Conservation (phyloP, 2,888 invertebrate species). For the Dolichopus griseipennis region DNA sequence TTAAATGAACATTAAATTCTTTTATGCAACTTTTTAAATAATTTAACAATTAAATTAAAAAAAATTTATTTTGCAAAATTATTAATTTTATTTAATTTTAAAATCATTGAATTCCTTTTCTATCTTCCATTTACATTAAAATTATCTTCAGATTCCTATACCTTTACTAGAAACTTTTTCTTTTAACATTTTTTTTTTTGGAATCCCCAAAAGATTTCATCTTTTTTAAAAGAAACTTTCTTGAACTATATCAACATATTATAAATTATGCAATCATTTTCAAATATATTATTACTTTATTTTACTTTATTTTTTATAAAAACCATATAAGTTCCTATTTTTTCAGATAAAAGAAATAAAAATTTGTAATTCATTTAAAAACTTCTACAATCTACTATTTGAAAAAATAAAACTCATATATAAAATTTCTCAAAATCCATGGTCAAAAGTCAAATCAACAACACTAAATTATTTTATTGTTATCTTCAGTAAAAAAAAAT, state of each 20-base stretch:
- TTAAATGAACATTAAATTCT: no score
- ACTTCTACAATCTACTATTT: neutral
- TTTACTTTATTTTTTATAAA: neutral
- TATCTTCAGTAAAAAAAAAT: neutral
- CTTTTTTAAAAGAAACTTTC: neutral
- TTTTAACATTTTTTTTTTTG: no score
- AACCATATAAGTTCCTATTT: neutral
- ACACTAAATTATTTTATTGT: slow-evolving; percentile 40
- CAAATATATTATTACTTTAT: neutral
- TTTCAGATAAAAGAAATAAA: neutral
- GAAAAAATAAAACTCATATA: neutral
- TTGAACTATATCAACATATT: neutral
- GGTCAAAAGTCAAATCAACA: slow-evolving; percentile 47
- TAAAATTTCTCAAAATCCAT: slow-evolving; percentile 23
- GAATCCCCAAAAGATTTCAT: neutral
- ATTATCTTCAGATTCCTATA: no score
- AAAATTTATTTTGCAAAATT: no score
- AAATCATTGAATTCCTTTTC: no score
- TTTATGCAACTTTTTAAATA: no score
- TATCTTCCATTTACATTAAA: no score
- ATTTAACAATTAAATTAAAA: no score
- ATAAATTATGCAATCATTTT: slow-evolving; percentile 6
- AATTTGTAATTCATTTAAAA: neutral
- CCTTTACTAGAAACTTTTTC: no score
- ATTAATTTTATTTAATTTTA: no score